A percentile compares a stretch with the other conserved stretches of the same genome.
Evolutionary conservation across 1,140 invertebrate species (phyloP).

Genomic region (Panulirus ornatus): DNA sequence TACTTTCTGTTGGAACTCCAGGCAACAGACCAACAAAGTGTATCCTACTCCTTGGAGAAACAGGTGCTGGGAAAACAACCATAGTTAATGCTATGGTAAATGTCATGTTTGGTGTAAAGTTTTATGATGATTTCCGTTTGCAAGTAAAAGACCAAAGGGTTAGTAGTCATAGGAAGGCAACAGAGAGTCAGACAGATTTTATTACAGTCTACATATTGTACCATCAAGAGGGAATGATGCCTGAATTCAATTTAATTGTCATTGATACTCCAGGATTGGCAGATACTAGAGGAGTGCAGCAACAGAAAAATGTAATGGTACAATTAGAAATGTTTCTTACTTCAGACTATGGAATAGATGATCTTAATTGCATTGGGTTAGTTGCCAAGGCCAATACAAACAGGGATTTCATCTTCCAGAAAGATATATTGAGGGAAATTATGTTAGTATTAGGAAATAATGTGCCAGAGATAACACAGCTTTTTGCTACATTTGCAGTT

Average conservation of each 20-base stretch:
- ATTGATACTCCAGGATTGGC: conserved; percentile 64
- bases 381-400: conserved; percentile 61
- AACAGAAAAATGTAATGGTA: conserved; percentile 29
- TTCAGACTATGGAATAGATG: conserved; percentile 60
- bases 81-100: conserved; percentile 48
- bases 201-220: conserved; percentile 52
- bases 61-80: conserved; percentile 48
- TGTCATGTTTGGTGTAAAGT: conserved; percentile 32
- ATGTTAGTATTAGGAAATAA: conserved; percentile 46
- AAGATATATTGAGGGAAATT: conserved; percentile 43
- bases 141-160: conserved; percentile 39
- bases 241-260: conserved; percentile 27
- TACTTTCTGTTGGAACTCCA: background rate
- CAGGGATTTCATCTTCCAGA: conserved; percentile 50
- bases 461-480: conserved; percentile 55
- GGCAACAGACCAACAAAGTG: background rate
- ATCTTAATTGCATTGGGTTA: conserved; percentile 55
- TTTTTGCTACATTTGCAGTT: conserved; percentile 65
- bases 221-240: conserved; percentile 49
- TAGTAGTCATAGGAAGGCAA: conserved; percentile 24
- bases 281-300: conserved; percentile 47
- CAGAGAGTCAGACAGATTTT: conserved; percentile 64
- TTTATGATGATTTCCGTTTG: conserved; percentile 44
- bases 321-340: conserved; percentile 40
- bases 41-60: conserved; percentile 47